Conservation (phyloP, 2,113 vertebrate genomes). For the Beaufortia kweichowensis region DNA sequence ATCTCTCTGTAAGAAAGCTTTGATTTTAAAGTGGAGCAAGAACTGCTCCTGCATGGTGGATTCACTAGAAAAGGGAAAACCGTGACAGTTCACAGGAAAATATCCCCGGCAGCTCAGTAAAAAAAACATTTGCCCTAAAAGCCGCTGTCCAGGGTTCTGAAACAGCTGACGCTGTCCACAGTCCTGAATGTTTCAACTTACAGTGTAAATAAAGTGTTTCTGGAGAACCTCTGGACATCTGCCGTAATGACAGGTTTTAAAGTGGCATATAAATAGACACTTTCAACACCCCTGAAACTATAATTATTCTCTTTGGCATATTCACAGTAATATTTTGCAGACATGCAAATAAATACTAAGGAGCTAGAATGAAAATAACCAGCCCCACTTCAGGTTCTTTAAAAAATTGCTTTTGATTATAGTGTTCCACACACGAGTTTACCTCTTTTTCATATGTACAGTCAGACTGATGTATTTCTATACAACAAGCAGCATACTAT, state of each 20-base stretch:
- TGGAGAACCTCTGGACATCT: not conserved
- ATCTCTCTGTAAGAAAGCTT: slow-evolving; percentile 7
- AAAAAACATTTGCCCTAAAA: slow-evolving; percentile 15
- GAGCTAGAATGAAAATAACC: not conserved
- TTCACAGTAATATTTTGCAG: slow-evolving; percentile 7
- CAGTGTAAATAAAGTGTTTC: not conserved
- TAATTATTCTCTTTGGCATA: not conserved
- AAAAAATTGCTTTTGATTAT: no score
- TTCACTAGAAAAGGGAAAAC: not conserved
- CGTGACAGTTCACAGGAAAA: slow-evolving; percentile 5
- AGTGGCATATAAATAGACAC: not conserved
- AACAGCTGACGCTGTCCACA: slow-evolving; percentile 20
- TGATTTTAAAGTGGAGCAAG: not conserved
- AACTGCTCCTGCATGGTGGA: not conserved
- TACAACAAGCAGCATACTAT: not conserved
- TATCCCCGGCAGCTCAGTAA: slow-evolving; percentile 14
- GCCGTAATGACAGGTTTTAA: not conserved
- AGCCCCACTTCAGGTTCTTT: no score
- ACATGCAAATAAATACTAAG: not conserved
- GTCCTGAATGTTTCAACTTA: slow-evolving; percentile 30
- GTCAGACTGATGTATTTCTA: not conserved
- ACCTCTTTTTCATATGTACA: no score
- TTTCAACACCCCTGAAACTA: not conserved
- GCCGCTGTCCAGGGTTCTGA: slow-evolving; percentile 41
- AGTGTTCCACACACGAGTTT: no score